Percentiles rank a stretch among this genome's conserved stretches.
These are phyloP conservation scores for Eretmochelys imbricata DNA, from an alignment of 2,113 vertebrate species.

Conservation along the genomic window DNA sequence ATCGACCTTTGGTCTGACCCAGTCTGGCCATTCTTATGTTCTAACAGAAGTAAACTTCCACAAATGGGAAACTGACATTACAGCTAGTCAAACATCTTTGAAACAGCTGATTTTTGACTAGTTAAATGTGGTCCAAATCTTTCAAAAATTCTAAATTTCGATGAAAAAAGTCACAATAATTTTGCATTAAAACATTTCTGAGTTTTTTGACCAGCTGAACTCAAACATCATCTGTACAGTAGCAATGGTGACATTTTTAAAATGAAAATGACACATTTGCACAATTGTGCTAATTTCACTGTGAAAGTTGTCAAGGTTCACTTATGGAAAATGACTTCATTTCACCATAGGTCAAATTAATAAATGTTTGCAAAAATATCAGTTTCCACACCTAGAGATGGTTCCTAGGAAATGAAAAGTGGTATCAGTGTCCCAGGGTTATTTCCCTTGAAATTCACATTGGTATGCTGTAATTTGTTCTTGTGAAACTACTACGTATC, in stretches of 20 bases:
- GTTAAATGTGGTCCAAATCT: not conserved
- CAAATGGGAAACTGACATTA: not conserved
- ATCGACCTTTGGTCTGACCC: too few relatives aligned
- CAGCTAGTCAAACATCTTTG: not conserved
- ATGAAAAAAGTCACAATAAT: not conserved
- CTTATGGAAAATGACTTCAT: not conserved
- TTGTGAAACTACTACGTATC: slow-evolving; percentile 32
- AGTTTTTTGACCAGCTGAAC: not conserved
- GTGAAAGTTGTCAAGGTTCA: not conserved
- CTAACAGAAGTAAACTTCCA: not conserved
- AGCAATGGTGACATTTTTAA: not conserved
- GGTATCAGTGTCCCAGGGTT: not conserved
- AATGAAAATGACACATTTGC: slow-evolving; percentile 1
- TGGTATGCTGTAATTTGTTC: slow-evolving; percentile 2
- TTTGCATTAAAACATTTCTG: not conserved
- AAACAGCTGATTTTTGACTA: not conserved
- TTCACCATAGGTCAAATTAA: not conserved
- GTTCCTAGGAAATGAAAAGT: slow-evolving; percentile 38
- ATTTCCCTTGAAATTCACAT: slow-evolving; percentile 12
- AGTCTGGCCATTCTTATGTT: too few relatives aligned
- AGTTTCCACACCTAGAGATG: not conserved
- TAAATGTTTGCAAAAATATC: slow-evolving; percentile 10
- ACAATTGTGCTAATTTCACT: not conserved
- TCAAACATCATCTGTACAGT: not conserved
- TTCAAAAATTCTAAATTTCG: not conserved